Evolutionary conservation across 2,797 vertebrate genomes (phyloP), one percentile per base, ranked within the genome.

Genomic region (Melanotaenia trifasciata): DNA sequence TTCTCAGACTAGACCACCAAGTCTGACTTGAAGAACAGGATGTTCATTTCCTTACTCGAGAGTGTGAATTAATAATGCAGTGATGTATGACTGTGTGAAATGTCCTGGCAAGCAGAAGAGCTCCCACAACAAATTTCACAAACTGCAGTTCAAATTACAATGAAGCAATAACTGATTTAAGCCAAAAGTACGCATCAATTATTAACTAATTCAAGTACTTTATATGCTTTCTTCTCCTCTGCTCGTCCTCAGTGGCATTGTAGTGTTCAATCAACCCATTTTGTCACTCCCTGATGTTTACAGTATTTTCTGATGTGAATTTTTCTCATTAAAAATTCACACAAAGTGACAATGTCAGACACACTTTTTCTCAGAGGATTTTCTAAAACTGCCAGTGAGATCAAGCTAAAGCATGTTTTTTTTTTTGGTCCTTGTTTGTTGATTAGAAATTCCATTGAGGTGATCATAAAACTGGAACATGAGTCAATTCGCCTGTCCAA

Each of bases 401-500:
- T 81, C 47, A 54, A 64, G 65, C 58, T 64, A 72, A 67, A 54
- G 67, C 32, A 66, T 60, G 50, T 24, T 35, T 71, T 57, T n/a
- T 35, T 71, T 57, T 57, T 67, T 67, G 66, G 74, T 68, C 45
- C 38, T 62, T 72, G 69, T 82, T 72, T 64, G 70, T 74, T 69
- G 40, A 75, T 81, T 67, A 70, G 45, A 63, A 72, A 62, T 80
- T 70, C 70, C 70, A 57, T 53, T 36, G 65, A 56, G 76, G 78
- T 22, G 28, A 10, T 32, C 53, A 28, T 20, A 24, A 36, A 72
- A 68, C 64, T 58, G 18, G 72, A 79, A 64, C 65, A 76, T 78
- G 68, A 78, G 63, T 87, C 40, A 77, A 79, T 79, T 32, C 16
- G 47, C 59, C 67, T 43, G 58, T 79, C 72, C 50, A 77, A 73